Conservation (phyloP, 1,140 invertebrate genomes). For the Neodiprion pinetum region DNA sequence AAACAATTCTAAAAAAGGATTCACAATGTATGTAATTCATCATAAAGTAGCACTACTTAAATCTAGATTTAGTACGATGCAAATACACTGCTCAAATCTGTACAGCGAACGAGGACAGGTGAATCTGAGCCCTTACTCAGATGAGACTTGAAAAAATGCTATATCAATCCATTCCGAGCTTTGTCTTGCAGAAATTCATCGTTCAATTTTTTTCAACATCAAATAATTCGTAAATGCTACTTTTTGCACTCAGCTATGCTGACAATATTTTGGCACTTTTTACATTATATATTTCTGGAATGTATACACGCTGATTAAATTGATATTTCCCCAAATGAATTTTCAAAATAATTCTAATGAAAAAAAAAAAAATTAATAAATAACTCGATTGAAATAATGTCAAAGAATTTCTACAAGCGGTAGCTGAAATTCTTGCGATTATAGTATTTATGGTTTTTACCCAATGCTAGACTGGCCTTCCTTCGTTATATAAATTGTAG, state of each 20-base stretch:
- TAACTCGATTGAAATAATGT: too few species aligned
- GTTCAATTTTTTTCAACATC: not conserved
- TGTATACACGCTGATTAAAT: not conserved
- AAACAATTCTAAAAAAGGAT: not conserved
- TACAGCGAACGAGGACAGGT: too few species aligned
- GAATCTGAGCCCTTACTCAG: too few species aligned
- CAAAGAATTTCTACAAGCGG: too few species aligned
- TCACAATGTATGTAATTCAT: not conserved
- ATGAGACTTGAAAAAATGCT: not conserved
- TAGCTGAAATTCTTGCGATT: too few species aligned
- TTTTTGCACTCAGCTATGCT: not conserved
- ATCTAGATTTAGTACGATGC: conserved; percentile 7
- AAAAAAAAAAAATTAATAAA: too few species aligned
- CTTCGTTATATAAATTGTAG: too few species aligned
- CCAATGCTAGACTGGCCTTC: too few species aligned
- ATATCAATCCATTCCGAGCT: not conserved
- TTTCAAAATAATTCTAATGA: too few species aligned
- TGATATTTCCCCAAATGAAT: not conserved
- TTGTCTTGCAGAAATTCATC: not conserved
- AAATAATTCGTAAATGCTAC: not conserved
- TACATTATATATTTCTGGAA: not conserved
- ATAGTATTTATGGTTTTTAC: too few species aligned
- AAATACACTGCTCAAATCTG: not conserved
- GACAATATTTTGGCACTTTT: conserved; percentile 7
- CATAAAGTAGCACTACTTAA: not conserved